Evolutionary conservation across 2,113 vertebrate genomes (phyloP).

Genomic region (Canis aureus): DNA sequence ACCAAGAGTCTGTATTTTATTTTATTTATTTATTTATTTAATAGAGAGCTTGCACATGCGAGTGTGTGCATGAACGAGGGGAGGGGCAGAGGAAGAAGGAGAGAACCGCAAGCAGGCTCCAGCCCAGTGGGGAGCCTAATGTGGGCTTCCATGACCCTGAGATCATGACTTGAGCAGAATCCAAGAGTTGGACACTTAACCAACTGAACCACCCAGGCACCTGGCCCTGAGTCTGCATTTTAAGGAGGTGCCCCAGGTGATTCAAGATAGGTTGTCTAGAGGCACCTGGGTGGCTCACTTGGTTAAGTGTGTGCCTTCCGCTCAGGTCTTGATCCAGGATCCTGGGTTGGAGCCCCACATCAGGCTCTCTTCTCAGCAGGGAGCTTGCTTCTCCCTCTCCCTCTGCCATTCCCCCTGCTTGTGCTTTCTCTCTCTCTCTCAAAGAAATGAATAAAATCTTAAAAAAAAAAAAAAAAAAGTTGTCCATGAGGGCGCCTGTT

Average conservation of each 20-base stretch:
- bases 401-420: neutral
- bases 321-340: no score
- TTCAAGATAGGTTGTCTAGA: neutral
- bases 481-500: neutral
- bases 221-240: neutral
- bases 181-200: neutral
- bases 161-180: neutral
- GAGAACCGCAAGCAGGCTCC: neutral
- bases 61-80: neutral
- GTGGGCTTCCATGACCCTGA: neutral
- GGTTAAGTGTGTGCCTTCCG: no score
- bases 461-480: neutral
- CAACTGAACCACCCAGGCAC: neutral
- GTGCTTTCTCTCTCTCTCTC: accelerated
- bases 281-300: neutral
- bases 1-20: neutral
- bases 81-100: neutral
- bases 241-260: neutral
- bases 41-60: neutral
- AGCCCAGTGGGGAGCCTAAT: neutral
- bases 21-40: neutral
- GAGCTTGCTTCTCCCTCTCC: neutral
- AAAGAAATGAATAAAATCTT: neutral
- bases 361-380: no score
- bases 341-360: neutral